phyloP scores from a whole-genome alignment of 2,113 vertebrate genomes.

The Spheniscus mendiculus region DNA sequence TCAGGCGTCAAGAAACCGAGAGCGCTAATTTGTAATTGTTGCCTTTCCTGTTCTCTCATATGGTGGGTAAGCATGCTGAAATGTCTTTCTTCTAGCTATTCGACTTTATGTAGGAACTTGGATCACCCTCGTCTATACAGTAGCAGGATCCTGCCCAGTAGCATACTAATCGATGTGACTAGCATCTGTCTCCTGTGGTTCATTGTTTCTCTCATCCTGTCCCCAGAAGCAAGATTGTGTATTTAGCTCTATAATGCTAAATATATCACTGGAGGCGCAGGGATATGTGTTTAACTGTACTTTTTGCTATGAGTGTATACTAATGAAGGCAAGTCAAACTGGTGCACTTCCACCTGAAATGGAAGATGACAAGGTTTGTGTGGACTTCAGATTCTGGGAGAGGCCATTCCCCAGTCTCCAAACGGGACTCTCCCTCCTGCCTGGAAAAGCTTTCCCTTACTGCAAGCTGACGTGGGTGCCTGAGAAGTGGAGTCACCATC shows the following conservation, averaged over 20 bases:
- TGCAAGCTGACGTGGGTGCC: not conserved
- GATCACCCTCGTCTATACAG: not conserved
- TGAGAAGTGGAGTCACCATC: not conserved
- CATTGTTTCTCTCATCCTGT: not conserved
- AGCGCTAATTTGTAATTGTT: not conserved
- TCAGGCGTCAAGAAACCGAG: not conserved
- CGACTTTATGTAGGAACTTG: not conserved
- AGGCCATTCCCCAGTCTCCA: not conserved
- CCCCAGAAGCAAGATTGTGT: not conserved
- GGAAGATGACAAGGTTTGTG: not conserved
- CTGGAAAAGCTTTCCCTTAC: not conserved
- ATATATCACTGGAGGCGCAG: not conserved
- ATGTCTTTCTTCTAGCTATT: not conserved
- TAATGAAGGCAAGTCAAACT: not conserved
- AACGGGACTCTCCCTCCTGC: not conserved
- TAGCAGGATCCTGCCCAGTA: not conserved
- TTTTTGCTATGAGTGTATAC: not conserved
- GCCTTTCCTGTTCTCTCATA: not conserved
- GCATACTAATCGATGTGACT: not conserved
- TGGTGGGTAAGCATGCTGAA: not conserved
- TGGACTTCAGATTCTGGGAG: not conserved
- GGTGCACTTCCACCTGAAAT: not conserved
- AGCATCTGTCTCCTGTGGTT: not conserved
- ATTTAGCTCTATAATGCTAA: not conserved
- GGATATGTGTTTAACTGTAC: not conserved